These are phyloP conservation scores for Hycleus phaleratus DNA, from an alignment of 1,140 invertebrate genomes.

Conservation along the genomic window DNA sequence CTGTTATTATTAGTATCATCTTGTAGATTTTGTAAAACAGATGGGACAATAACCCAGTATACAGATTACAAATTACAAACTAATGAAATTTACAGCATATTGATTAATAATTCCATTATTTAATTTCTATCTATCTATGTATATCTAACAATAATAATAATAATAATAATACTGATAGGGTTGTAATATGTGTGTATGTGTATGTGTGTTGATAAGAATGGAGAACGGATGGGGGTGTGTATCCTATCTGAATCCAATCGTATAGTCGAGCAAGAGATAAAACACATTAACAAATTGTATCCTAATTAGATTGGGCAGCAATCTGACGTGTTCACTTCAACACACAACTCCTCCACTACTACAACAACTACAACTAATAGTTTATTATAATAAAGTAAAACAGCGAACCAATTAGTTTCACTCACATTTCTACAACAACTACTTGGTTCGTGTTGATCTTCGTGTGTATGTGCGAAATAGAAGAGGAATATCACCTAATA, in stretches of 20 bases:
- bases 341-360: too few relatives aligned
- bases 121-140: conserved; percentile 22
- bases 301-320: conserved; percentile 41
- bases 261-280: conserved; percentile 30
- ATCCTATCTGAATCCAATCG: conserved; percentile 37
- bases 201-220: too few relatives aligned
- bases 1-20: too few relatives aligned
- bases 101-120: conserved; percentile 34
- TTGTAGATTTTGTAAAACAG: neutral
- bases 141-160: too few relatives aligned
- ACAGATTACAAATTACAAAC: conserved; percentile 19
- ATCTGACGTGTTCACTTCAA: conserved; percentile 33
- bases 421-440: conserved; percentile 12
- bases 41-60: conserved; percentile 12
- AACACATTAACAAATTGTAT: conserved; percentile 42
- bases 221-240: conserved; percentile 12
- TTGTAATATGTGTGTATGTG: too few relatives aligned
- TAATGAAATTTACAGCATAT: conserved; percentile 24
- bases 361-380: too few relatives aligned
- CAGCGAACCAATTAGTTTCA: conserved; percentile 31
- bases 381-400: conserved; percentile 33
- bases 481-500: too few relatives aligned
- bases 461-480: neutral
- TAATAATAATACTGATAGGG: too few relatives aligned
- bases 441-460: neutral